phyloP scores from a whole-genome alignment of 2,113 vertebrate genomes.

The Todiramphus chloris region DNA sequence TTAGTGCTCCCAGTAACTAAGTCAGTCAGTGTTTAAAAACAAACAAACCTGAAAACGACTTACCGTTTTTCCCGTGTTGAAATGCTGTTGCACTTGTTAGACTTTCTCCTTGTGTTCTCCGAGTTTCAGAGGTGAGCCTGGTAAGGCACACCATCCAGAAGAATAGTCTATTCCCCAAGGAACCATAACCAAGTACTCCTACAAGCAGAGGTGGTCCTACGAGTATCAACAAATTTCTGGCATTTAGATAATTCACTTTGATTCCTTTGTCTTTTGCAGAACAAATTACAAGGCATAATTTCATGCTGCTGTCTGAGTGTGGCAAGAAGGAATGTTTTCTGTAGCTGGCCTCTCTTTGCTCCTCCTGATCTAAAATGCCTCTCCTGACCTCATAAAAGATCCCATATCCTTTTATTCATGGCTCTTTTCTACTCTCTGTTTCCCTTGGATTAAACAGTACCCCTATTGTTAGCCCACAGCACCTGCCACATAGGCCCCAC shows the following conservation, averaged over 20 bases:
- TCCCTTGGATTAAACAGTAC: constrained; percentile 58
- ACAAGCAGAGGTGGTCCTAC: not conserved
- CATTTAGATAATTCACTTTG: constrained; percentile 17
- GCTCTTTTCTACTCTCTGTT: constrained; percentile 35
- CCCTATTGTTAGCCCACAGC: constrained; percentile 54
- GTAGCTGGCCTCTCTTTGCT: constrained; percentile 10
- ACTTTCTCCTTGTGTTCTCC: not conserved
- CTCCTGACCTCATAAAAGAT: constrained; percentile 36
- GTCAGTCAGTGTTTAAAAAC: constrained; percentile 35
- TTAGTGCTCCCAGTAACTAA: constrained; percentile 8
- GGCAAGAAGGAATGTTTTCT: constrained; percentile 32
- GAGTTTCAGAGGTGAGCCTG: not conserved
- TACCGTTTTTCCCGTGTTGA: constrained; percentile 5
- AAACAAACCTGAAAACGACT: not conserved
- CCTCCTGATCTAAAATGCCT: constrained; percentile 47
- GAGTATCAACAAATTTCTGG: not conserved
- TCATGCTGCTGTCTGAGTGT: not conserved
- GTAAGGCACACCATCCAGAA: not conserved
- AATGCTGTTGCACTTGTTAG: constrained; percentile 8
- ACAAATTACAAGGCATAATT: not conserved
- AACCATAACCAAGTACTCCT: not conserved
- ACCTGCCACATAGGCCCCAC: constrained; percentile 52
- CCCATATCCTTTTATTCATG: constrained; percentile 34
- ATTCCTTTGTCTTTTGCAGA: constrained; percentile 11
- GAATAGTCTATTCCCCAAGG: not conserved